These are phyloP conservation scores for Lordiphosa andalusiaca DNA, from an alignment of 2,888 invertebrate genomes.

Conservation along the genomic window DNA sequence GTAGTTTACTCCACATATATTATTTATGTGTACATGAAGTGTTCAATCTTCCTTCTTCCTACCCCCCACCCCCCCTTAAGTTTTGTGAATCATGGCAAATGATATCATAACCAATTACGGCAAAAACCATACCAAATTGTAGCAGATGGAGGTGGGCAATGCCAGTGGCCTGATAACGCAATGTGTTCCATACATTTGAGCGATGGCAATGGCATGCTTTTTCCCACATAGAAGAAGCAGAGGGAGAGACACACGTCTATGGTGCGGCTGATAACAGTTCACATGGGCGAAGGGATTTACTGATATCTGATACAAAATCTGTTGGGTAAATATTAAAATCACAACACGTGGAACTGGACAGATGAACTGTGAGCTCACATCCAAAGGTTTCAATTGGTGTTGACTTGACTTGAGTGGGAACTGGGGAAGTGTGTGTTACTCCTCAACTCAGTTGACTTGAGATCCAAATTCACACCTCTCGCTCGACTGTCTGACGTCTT, in stretches of 20 bases:
- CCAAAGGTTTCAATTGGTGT: neutral
- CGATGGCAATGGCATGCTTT: slow-evolving; percentile 8
- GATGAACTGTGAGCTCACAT: neutral
- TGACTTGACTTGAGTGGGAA: too few species aligned
- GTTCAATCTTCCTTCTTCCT: slow-evolving; percentile 14
- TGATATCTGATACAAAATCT: slow-evolving; percentile 20
- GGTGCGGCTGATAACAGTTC: slow-evolving; percentile 20
- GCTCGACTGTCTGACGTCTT: slow-evolving; percentile 16
- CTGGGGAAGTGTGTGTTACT: too few species aligned
- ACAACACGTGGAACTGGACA: slow-evolving; percentile 11
- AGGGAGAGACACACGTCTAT: slow-evolving; percentile 13
- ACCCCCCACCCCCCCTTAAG: neutral
- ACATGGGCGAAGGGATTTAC: slow-evolving; percentile 5
- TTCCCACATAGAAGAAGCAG: neutral
- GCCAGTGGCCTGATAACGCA: too few species aligned
- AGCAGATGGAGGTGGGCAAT: slow-evolving; percentile 6
- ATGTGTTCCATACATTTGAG: too few species aligned
- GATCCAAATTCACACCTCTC: slow-evolving; percentile 49
- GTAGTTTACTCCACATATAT: neutral
- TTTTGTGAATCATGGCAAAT: slow-evolving; percentile 50
- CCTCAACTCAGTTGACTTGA: too few species aligned
- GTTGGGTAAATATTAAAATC: slow-evolving; percentile 6
- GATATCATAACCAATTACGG: slow-evolving; percentile 65
- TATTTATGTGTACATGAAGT: slow-evolving; percentile 1
- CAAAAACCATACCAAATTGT: slow-evolving; percentile 2